phyloP scores from a whole-genome alignment of 2,888 invertebrate species.

The Mimas tiliae region DNA sequence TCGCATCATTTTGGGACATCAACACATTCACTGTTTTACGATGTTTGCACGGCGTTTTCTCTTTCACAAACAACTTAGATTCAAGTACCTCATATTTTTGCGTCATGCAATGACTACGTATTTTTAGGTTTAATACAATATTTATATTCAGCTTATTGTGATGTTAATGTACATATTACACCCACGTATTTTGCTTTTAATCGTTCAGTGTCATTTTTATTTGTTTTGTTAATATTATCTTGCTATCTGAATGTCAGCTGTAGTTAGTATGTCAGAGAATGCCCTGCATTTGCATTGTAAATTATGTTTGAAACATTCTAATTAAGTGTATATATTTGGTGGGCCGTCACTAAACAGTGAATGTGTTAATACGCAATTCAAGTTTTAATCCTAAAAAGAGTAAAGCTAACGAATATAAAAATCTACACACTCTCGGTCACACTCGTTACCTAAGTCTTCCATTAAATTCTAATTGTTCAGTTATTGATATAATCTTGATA shows the following conservation, averaged over 20 bases:
- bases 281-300: neutral
- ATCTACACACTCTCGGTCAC: slow-evolving; percentile 18
- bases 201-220: neutral
- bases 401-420: slow-evolving; percentile 79
- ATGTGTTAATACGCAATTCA: slow-evolving; percentile 80
- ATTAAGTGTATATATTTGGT: slow-evolving; percentile 61
- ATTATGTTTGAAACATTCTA: neutral
- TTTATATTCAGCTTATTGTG: too few species aligned
- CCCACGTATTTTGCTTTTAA: too few species aligned
- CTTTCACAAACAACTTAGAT: neutral
- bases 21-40: slow-evolving; percentile 83
- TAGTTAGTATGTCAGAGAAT: neutral
- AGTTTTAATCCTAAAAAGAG: slow-evolving; percentile 58
- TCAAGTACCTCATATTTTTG: neutral
- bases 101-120: neutral
- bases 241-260: too few species aligned
- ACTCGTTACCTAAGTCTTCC: neutral
- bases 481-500: slow-evolving; percentile 8
- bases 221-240: too few species aligned
- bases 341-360: slow-evolving; percentile 81
- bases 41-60: slow-evolving; percentile 30
- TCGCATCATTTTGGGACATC: slow-evolving; percentile 72
- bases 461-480: neutral
- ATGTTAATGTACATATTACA: too few species aligned
- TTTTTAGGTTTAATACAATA: neutral